These are phyloP conservation scores for Pygocentrus nattereri DNA, from an alignment of 2,797 vertebrate species.

Conservation along the genomic window DNA sequence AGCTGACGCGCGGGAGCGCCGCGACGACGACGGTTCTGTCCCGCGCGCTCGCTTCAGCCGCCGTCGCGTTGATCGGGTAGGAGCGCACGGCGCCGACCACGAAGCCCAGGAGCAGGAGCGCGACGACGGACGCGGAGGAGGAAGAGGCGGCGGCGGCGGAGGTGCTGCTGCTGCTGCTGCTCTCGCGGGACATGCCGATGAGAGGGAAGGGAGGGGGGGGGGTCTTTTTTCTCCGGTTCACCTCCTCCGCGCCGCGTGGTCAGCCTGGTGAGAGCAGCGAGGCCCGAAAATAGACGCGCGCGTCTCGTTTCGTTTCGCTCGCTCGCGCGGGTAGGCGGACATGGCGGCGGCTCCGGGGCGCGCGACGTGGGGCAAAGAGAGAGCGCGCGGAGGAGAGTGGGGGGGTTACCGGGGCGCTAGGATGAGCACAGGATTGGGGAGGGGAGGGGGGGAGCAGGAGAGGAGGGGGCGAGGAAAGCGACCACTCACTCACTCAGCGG, in stretches of 20 bases:
- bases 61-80: constrained; percentile 85
- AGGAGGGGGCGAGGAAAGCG: not conserved
- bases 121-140: constrained; percentile 84
- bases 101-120: constrained; percentile 78
- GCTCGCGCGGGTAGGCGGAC: not conserved
- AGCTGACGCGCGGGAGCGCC: constrained; percentile 80
- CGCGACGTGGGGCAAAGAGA: constrained; percentile 6
- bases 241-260: constrained; percentile 95
- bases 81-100: constrained; percentile 85
- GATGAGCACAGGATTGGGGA: not conserved
- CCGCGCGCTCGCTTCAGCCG: constrained; percentile 45
- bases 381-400: not conserved
- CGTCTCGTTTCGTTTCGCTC: constrained; percentile 4
- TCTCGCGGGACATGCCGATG: constrained; percentile 94
- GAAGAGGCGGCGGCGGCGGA: constrained; percentile 54
- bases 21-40: constrained; percentile 79
- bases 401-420: not conserved
- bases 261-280: constrained; percentile 45
- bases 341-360: constrained; percentile 9
- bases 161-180: constrained; percentile 74
- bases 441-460: not conserved
- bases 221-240: constrained; percentile 82
- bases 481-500: constrained; percentile 28
- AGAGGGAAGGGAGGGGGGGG: constrained; percentile 65
- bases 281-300: constrained; percentile 22